A percentile compares a stretch with the other conserved stretches of the same genome.
phyloP scores from a whole-genome alignment of 2,888 invertebrate genomes.

The Orchesellides sinensis region DNA sequence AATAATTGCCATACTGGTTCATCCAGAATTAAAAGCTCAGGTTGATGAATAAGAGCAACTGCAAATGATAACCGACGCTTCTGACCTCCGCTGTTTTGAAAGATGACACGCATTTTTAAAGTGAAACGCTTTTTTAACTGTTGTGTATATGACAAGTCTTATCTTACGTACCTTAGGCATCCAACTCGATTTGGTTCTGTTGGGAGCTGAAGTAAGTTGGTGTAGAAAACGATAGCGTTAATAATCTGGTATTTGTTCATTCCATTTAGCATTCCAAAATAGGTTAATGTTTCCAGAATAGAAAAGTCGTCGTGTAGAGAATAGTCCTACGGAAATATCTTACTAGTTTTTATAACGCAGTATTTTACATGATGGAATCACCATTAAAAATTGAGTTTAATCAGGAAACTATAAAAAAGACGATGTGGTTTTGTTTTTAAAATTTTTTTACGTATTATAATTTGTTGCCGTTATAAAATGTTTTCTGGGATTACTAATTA shows the following conservation, averaged over 20 bases:
- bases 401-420: no score
- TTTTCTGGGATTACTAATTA: no score
- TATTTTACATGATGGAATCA: no score
- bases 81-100: constrained; percentile 61
- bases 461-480: no score
- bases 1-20: constrained; percentile 33
- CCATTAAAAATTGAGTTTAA: no score
- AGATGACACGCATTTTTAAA: no score
- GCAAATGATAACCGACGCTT: constrained; percentile 32
- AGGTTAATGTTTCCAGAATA: constrained; percentile 95
- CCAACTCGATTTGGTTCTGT: constrained; percentile 77
- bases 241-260: constrained; percentile 90
- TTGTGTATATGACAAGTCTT: neutral
- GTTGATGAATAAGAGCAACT: constrained; percentile 34
- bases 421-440: no score
- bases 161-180: constrained; percentile 7
- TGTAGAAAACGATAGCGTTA: constrained; percentile 89
- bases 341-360: no score
- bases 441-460: no score
- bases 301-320: constrained; percentile 94
- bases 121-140: neutral
- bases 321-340: constrained; percentile 82
- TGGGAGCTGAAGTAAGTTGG: constrained; percentile 93
- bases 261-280: constrained; percentile 96
- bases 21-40: constrained; percentile 50